Evolutionary conservation across 2,888 invertebrate genomes (phyloP).

Genomic region (Drosophila atroscutellata): DNA sequence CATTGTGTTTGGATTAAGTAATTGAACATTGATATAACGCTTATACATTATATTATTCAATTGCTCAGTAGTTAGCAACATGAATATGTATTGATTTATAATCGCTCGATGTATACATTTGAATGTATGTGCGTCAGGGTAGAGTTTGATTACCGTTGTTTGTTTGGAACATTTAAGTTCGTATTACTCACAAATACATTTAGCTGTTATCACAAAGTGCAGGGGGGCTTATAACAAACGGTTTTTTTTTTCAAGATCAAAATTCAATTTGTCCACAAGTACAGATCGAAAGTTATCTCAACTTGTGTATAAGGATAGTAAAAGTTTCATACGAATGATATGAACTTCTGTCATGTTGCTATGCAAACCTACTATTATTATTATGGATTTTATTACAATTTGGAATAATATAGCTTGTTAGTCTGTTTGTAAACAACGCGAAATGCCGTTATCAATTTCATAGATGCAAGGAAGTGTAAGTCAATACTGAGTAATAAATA

Average conservation of each 20-base stretch:
- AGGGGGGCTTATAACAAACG: conserved; percentile 7
- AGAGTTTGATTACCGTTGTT: conserved; percentile 17
- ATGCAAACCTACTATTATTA: not conserved
- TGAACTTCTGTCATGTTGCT: not conserved
- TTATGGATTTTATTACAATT: not conserved
- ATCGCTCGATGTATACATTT: not conserved
- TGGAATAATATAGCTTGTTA: not conserved
- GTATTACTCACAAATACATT: not conserved
- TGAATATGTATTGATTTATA: not conserved
- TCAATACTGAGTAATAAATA: not conserved
- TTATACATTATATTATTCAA: conserved; percentile 32
- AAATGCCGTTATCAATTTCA: not conserved
- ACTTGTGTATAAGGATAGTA: not conserved
- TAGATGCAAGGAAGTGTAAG: not conserved
- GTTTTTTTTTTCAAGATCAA: not conserved
- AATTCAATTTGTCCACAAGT: not conserved
- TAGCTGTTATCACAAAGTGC: conserved; percentile 14
- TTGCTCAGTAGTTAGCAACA: conserved; percentile 15
- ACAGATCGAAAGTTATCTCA: not conserved
- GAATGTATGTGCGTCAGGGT: conserved; percentile 3
- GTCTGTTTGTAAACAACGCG: not conserved
- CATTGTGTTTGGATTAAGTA: conserved; percentile 39
- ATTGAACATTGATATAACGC: conserved; percentile 56
- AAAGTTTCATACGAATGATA: not conserved
- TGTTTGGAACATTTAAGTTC: not conserved